phyloP scores from a whole-genome alignment of 1,140 invertebrate species.

The Tetranychus cinnabarinus region DNA sequence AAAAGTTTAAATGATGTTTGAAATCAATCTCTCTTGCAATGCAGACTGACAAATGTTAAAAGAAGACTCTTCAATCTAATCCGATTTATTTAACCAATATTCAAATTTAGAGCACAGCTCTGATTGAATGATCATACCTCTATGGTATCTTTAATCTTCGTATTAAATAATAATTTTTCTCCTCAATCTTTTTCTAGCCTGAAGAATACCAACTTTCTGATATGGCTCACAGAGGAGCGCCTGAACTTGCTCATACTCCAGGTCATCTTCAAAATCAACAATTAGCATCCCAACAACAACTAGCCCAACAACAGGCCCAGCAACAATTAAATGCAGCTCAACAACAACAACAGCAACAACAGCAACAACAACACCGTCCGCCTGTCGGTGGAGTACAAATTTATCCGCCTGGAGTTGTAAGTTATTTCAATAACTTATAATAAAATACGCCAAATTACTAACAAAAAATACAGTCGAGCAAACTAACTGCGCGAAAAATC shows the following conservation, averaged over 20 bases:
- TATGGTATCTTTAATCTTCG: too few species aligned
- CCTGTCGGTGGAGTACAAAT: slow-evolving; percentile 29
- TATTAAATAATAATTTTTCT: too few species aligned
- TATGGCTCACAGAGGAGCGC: slow-evolving; percentile 29
- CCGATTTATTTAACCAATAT: too few species aligned
- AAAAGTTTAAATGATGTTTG: too few species aligned
- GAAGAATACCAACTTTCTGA: slow-evolving; percentile 48
- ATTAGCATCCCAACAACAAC: not conserved
- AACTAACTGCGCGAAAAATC: too few species aligned
- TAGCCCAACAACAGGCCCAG: not conserved
- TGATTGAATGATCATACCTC: too few species aligned
- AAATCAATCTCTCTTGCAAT: too few species aligned
- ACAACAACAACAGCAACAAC: slow-evolving; percentile 4
- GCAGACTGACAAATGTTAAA: too few species aligned
- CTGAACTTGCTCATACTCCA: slow-evolving; percentile 13
- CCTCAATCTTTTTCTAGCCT: slow-evolving; percentile 21
- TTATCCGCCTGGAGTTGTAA: slow-evolving; percentile 33
- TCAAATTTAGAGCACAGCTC: too few species aligned
- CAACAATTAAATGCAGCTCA: not conserved
- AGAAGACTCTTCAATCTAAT: too few species aligned
- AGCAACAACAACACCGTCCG: slow-evolving; percentile 11
- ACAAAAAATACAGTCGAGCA: not conserved
- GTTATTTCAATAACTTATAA: slow-evolving; percentile 14
- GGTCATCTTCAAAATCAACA: not conserved
- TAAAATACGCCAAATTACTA: not conserved